Evolutionary conservation across 2,797 vertebrate species (phyloP).

Genomic region (Pitangus sulphuratus): DNA sequence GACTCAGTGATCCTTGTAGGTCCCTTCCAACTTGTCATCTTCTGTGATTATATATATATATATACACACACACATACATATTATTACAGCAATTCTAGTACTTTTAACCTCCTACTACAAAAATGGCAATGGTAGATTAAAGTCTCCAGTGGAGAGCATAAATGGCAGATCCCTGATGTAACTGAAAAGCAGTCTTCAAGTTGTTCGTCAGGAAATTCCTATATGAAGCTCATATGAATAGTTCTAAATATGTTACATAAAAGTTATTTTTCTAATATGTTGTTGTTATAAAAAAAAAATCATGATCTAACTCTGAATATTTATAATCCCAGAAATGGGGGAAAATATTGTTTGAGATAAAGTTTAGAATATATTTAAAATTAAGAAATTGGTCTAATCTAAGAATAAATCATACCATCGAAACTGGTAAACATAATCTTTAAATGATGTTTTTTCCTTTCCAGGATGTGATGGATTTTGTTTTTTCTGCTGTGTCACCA

Average conservation of each 20-base stretch:
- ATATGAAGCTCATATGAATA: background rate
- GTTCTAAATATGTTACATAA: background rate
- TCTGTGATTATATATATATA: background rate
- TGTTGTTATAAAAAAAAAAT: background rate
- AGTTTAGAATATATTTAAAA: background rate
- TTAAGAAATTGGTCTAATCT: background rate
- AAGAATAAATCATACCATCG: background rate
- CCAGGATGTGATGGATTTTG: slow-evolving; percentile 85
- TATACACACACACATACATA: background rate
- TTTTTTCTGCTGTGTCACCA: slow-evolving; percentile 80
- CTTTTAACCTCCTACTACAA: background rate
- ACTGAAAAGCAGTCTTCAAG: background rate
- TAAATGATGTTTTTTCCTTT: background rate
- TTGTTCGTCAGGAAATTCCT: background rate
- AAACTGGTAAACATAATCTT: background rate
- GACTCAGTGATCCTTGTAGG: background rate
- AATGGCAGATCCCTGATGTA: background rate
- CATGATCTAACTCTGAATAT: background rate
- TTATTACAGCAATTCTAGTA: background rate
- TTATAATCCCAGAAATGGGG: background rate
- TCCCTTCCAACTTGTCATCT: background rate
- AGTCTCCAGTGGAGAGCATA: background rate
- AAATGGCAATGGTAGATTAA: background rate
- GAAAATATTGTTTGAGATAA: background rate
- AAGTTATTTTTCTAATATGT: background rate